Conservation (phyloP, 2,888 invertebrate genomes). For the Crossocerus cetratus region DNA sequence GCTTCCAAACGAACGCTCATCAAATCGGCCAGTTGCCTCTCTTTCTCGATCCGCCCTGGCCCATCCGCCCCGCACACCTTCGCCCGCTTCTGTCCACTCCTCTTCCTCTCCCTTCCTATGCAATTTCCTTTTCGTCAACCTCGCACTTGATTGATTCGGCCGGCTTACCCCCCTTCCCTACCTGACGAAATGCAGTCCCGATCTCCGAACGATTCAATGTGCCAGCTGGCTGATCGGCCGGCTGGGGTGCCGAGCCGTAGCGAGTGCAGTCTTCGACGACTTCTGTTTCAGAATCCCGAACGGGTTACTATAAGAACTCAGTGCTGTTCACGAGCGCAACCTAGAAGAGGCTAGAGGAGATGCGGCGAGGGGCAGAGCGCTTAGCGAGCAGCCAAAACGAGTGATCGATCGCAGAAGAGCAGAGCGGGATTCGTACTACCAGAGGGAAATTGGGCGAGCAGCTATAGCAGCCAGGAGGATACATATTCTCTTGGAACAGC, state of each 20-base stretch:
- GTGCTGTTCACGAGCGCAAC: conserved; percentile 93
- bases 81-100: neutral
- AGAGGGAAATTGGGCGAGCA: neutral
- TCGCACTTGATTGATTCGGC: too few species aligned
- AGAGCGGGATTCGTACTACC: conserved; percentile 71
- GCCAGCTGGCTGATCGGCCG: neutral
- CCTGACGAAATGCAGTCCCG: too few species aligned
- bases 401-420: conserved; percentile 78
- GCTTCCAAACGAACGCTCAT: conserved; percentile 60
- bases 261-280: conserved; percentile 40
- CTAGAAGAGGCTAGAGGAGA: conserved; percentile 75
- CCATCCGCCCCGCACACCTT: neutral
- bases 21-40: conserved; percentile 53
- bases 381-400: conserved; percentile 53
- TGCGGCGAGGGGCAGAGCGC: conserved; percentile 50
- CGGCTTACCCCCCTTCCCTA: too few species aligned
- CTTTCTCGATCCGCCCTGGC: conserved; percentile 31
- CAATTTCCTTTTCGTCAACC: conserved; percentile 3
- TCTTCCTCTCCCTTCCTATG: neutral
- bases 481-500: too few species aligned
- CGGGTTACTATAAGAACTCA: conserved; percentile 92
- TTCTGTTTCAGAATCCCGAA: conserved; percentile 77
- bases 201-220: too few species aligned
- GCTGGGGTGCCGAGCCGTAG: neutral
- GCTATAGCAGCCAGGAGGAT: neutral